Percentiles rank a stretch among this genome's conserved stretches.
phyloP scores from a whole-genome alignment of 2,113 vertebrate species.

The Pluvianellus socialis region DNA sequence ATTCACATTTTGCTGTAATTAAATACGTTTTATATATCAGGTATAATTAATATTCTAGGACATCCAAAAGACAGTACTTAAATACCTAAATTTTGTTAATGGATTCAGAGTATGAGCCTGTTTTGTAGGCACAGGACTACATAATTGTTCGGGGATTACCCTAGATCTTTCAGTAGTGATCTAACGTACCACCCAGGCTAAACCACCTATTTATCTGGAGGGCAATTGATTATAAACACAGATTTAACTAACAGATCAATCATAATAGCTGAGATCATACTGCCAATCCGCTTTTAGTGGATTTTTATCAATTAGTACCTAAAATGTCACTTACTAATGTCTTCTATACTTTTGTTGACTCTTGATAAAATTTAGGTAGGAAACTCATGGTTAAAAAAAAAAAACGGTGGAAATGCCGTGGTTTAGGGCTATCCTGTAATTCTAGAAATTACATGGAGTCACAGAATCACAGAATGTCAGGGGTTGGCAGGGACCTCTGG shows the following conservation, averaged over 20 bases:
- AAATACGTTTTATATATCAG: not conserved
- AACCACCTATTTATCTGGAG: not conserved
- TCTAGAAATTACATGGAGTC: not conserved
- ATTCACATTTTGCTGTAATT: not conserved
- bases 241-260: constrained; percentile 42
- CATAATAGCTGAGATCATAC: not conserved
- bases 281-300: not conserved
- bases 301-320: constrained; percentile 33
- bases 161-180: not conserved
- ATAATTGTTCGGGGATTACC: not conserved
- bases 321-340: not conserved
- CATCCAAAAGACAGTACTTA: not conserved
- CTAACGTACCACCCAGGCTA: not conserved
- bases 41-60: constrained; percentile 15
- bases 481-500: too few species aligned
- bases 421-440: not conserved
- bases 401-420: rapidly evolving
- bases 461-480: too few species aligned
- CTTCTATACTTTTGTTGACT: not conserved
- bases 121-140: not conserved
- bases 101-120: not conserved
- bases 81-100: not conserved
- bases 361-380: not conserved
- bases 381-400: not conserved
- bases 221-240: constrained; percentile 50